Conservation (phyloP, 2,113 vertebrate species). For the Sceloporus tristichus region DNA sequence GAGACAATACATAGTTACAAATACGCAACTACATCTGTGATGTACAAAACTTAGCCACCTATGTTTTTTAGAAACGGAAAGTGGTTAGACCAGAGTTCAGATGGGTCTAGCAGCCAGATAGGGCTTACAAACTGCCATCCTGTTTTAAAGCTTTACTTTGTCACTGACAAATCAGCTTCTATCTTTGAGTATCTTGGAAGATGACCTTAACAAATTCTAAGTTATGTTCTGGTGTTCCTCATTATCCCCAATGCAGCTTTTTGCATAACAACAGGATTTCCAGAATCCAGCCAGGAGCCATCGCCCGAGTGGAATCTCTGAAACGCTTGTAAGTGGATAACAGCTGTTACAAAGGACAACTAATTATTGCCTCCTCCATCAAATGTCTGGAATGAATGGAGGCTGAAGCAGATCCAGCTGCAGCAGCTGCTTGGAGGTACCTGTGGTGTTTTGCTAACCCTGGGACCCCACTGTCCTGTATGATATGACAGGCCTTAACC, state of each 20-base stretch:
- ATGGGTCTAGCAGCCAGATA: no score
- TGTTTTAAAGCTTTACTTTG: no score
- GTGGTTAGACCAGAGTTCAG: no score
- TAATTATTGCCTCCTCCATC: constrained; percentile 49
- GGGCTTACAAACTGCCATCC: no score
- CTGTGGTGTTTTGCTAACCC: background rate
- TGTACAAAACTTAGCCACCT: no score
- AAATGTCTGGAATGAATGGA: constrained; percentile 35
- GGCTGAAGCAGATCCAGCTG: constrained; percentile 51
- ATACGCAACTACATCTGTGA: no score
- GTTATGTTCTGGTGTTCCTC: constrained; percentile 45
- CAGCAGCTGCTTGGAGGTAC: background rate
- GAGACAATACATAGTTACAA: no score
- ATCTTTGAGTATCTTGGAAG: background rate
- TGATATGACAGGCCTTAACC: background rate
- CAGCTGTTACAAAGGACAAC: constrained; percentile 43
- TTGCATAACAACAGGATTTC: constrained; percentile 95
- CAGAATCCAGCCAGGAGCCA: constrained; percentile 87
- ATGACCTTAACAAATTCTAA: background rate
- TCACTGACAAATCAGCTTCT: background rate
- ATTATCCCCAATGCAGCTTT: constrained; percentile 79
- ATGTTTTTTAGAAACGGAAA: no score
- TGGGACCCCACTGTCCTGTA: no score
- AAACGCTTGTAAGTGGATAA: constrained; percentile 88
- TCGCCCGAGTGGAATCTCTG: constrained; percentile 88